Conservation (phyloP, 2,797 vertebrate species). For the Erithacus rubecula region DNA sequence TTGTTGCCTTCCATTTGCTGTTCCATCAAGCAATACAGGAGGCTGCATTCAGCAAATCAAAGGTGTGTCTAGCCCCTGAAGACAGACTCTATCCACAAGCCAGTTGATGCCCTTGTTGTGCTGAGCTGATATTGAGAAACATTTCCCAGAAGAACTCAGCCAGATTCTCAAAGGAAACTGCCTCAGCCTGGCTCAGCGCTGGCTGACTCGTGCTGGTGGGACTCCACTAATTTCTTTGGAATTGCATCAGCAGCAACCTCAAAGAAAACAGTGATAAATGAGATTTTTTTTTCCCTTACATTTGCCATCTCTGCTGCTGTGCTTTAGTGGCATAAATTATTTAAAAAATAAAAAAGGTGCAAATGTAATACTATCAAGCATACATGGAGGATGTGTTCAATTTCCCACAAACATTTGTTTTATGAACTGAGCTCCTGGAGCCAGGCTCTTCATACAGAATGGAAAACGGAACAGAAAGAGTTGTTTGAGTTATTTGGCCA, state of each 20-base stretch:
- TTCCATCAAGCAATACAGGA: not conserved
- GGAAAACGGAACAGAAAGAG: not conserved
- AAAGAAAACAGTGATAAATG: not conserved
- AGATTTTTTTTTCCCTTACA: not conserved
- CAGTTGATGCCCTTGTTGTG: not conserved
- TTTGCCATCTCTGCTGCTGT: not conserved
- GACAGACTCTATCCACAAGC: not conserved
- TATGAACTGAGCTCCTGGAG: not conserved
- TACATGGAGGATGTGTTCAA: not conserved
- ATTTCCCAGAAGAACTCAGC: not conserved
- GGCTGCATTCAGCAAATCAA: not conserved
- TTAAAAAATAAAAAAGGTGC: not conserved
- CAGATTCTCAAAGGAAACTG: not conserved
- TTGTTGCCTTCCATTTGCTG: not conserved
- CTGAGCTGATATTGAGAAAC: not conserved
- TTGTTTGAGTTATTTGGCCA: not conserved
- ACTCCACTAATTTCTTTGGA: not conserved
- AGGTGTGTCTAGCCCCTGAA: not conserved
- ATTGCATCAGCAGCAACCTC: not conserved
- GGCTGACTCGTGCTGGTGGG: not conserved
- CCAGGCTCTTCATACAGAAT: not conserved
- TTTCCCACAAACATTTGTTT: not conserved
- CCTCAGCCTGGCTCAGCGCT: fast-evolving
- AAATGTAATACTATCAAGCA: not conserved
- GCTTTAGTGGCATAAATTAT: not conserved